Conservation (phyloP, 2,113 vertebrate species). For the Pollachius pollachius region DNA sequence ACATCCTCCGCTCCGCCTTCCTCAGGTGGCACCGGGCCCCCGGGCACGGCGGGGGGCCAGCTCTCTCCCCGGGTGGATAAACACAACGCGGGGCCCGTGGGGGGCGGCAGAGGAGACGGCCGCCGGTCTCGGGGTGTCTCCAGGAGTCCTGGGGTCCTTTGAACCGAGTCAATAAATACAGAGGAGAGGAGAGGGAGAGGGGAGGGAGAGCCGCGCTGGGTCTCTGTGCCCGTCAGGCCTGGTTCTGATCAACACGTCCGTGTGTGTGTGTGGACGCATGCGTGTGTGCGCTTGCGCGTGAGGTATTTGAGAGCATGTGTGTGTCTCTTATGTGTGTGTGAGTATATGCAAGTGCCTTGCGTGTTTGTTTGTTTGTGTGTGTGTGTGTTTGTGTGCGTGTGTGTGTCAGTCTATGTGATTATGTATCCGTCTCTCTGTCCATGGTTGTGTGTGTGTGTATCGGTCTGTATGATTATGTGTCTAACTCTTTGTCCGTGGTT, state of each 20-base stretch:
- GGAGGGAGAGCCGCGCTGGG: conserved; percentile 23
- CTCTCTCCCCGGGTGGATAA: conserved; percentile 40
- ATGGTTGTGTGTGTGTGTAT: no score
- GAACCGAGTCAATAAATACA: conserved; percentile 38
- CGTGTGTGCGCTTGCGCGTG: neutral
- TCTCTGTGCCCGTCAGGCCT: conserved; percentile 13
- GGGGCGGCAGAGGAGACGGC: conserved; percentile 33
- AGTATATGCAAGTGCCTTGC: no score
- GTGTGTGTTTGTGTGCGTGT: no score
- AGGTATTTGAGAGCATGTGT: conserved; percentile 10
- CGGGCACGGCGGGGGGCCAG: conserved; percentile 10
- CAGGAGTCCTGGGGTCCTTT: conserved; percentile 23
- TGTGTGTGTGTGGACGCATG: conserved; percentile 13
- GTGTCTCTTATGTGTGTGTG: no score
- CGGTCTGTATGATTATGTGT: no score
- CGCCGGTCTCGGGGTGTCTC: conserved; percentile 18
- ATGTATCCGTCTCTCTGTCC: no score
- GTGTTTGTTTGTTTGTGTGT: no score
- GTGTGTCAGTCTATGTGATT: no score
- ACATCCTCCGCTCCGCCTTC: conserved; percentile 54
- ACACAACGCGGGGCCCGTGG: conserved; percentile 25
- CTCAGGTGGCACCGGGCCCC: conserved; percentile 50
- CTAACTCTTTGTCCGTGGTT: neutral
- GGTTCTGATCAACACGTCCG: conserved; percentile 35
- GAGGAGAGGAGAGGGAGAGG: conserved; percentile 8